Percentiles rank a stretch among this genome's conserved stretches.
Evolutionary conservation across 1,140 invertebrate species (phyloP).

Genomic region (Trichomalopsis sarcophagae): DNA sequence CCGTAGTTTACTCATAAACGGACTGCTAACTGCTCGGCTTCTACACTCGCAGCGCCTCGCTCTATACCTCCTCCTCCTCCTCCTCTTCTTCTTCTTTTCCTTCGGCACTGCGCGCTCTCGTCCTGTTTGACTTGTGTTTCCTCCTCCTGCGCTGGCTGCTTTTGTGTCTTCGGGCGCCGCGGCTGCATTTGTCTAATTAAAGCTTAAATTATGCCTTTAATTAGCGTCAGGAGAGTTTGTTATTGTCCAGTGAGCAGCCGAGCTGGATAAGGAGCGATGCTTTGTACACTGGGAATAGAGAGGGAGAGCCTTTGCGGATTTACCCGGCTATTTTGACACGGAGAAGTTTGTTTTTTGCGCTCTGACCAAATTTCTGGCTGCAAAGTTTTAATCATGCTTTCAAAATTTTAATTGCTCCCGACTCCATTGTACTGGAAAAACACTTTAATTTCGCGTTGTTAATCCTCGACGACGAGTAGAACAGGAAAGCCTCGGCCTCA

Average conservation of each 20-base stretch:
- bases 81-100: neutral
- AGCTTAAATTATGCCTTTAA: constrained; percentile 34
- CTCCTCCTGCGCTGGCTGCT: neutral
- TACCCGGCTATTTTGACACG: neutral
- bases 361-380: neutral
- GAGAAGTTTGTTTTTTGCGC: neutral
- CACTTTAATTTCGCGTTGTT: neutral
- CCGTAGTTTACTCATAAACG: constrained; percentile 49
- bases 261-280: neutral
- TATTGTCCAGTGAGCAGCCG: constrained; percentile 1
- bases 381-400: too few relatives aligned
- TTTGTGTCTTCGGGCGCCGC: constrained; percentile 21
- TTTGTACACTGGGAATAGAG: neutral
- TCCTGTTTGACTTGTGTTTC: constrained; percentile 40
- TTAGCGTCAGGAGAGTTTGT: constrained; percentile 25
- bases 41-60: neutral
- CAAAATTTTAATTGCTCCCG: too few relatives aligned
- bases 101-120: neutral
- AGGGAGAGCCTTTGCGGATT: neutral
- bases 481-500: neutral
- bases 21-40: constrained; percentile 31
- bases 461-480: neutral
- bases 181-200: constrained; percentile 54
- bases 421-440: neutral
- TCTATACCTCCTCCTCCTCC: neutral